Conservation (phyloP, 2,113 vertebrate species). For the Siniperca chuatsi region DNA sequence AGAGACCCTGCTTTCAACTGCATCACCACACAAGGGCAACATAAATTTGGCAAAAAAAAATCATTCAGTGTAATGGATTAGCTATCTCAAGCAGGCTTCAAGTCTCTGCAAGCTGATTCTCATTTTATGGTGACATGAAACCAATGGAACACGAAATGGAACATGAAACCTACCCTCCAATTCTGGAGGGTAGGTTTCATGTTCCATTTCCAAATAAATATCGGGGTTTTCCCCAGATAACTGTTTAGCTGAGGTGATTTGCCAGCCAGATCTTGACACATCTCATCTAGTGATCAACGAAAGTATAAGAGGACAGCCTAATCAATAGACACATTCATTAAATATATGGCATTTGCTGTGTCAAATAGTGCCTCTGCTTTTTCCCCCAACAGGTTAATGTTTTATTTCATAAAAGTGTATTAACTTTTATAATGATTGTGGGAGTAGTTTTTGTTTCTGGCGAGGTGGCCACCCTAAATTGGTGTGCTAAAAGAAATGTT, state of each 20-base stretch:
- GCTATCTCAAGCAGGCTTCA: neutral
- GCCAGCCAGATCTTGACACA: no score
- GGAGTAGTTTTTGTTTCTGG: neutral
- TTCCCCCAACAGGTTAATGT: neutral
- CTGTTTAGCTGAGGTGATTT: neutral
- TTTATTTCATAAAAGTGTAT: neutral
- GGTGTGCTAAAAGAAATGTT: neutral
- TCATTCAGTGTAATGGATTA: neutral
- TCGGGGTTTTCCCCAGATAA: neutral
- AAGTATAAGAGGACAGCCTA: neutral
- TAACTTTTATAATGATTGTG: neutral
- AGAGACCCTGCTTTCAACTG: neutral
- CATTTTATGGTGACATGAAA: neutral
- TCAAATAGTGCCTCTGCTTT: neutral
- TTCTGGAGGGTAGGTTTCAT: neutral
- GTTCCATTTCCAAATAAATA: neutral
- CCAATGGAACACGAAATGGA: neutral
- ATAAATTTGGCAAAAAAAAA: neutral
- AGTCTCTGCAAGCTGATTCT: neutral
- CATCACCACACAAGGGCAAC: neutral
- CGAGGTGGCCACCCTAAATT: neutral
- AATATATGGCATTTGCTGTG: neutral
- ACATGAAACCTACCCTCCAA: no score
- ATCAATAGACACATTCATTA: neutral
- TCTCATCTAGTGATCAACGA: neutral